These are phyloP conservation scores for Muscina levida DNA, from an alignment of 2,888 invertebrate genomes.

Conservation along the genomic window DNA sequence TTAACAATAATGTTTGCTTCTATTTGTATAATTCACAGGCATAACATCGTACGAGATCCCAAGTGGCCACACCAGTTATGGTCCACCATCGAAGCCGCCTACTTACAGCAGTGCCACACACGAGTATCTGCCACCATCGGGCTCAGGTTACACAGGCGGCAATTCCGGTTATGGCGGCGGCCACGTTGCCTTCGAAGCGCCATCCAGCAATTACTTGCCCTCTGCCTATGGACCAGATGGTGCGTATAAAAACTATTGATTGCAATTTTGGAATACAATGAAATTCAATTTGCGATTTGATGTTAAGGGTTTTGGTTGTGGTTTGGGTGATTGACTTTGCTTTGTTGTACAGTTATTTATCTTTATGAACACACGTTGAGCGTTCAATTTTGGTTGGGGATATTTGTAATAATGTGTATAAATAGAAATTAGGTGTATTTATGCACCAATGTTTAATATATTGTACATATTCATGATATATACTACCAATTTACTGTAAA, in stretches of 20 bases:
- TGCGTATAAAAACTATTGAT: constrained; percentile 72
- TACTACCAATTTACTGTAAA: too few species aligned
- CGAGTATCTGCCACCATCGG: constrained; percentile 76
- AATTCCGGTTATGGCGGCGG: constrained; percentile 76
- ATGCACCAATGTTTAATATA: too few species aligned
- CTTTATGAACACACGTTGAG: not conserved
- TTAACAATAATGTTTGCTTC: too few species aligned
- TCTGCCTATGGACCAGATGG: constrained; percentile 77
- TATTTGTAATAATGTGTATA: too few species aligned
- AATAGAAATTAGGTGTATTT: too few species aligned
- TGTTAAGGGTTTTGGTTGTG: constrained; percentile 30
- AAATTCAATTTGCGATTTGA: constrained; percentile 12
- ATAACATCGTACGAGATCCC: constrained; percentile 78
- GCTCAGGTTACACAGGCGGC: constrained; percentile 71
- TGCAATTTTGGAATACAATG: not conserved
- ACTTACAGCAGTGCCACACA: constrained; percentile 76
- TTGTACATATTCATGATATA: too few species aligned
- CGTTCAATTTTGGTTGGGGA: too few species aligned
- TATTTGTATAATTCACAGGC: constrained; percentile 70
- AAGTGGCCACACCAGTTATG: constrained; percentile 76
- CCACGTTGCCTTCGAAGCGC: constrained; percentile 78
- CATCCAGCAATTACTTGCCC: constrained; percentile 77
- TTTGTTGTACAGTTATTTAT: constrained; percentile 25
- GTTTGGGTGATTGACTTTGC: constrained; percentile 29
- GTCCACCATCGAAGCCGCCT: constrained; percentile 79